Evolutionary conservation across 2,888 invertebrate species (phyloP).

Genomic region (Pristionchus exspectatus): DNA sequence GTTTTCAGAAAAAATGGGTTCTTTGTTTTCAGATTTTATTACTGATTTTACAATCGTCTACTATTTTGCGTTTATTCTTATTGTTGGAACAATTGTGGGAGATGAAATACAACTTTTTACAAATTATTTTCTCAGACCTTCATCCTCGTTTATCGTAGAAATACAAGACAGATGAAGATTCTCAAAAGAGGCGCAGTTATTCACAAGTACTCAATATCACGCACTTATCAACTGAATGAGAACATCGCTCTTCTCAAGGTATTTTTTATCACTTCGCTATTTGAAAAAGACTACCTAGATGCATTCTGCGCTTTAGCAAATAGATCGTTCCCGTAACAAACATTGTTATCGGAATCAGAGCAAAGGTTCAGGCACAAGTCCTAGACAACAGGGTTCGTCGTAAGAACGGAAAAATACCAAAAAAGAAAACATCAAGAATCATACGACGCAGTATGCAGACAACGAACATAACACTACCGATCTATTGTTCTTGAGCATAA

Average conservation of each 20-base stretch:
- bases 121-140: not conserved
- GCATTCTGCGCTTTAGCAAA: too few species aligned
- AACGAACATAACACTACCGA: too few species aligned
- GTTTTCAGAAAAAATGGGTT: too few species aligned
- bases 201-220: not conserved
- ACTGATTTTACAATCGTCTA: not conserved
- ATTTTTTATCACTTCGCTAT: not conserved
- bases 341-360: too few species aligned
- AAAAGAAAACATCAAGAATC: too few species aligned
- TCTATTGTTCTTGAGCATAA: too few species aligned
- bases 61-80: not conserved
- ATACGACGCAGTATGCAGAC: too few species aligned
- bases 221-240: constrained; percentile 19
- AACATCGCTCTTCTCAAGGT: not conserved
- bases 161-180: not conserved
- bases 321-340: too few species aligned
- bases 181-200: not conserved
- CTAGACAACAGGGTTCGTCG: too few species aligned
- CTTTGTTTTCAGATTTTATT: not conserved
- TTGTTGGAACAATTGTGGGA: not conserved
- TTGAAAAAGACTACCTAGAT: too few species aligned
- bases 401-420: too few species aligned
- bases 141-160: not conserved
- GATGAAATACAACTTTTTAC: not conserved
- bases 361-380: too few species aligned